Evolutionary conservation across 2,888 invertebrate species (phyloP).

Genomic region (Limnephilus rhombicus): DNA sequence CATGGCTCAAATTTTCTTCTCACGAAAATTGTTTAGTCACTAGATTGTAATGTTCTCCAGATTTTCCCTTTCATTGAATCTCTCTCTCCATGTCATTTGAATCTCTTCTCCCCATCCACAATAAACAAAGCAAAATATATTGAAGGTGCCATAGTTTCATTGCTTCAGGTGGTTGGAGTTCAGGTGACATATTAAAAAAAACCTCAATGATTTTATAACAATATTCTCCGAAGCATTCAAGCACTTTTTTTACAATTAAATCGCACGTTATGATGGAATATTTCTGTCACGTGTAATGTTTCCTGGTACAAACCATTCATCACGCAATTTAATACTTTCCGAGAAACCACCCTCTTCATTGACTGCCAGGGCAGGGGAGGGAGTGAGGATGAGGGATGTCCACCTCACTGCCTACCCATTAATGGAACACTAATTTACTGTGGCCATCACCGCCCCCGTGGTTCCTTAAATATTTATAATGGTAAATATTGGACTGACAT

Average conservation of each 20-base stretch:
- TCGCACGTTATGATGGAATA: not conserved
- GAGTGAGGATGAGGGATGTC: not conserved
- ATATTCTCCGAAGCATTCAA: too few relatives aligned
- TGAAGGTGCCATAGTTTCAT: not conserved
- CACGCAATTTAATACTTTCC: not conserved
- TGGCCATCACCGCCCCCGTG: not conserved
- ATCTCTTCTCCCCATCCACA: not conserved
- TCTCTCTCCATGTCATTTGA: not conserved
- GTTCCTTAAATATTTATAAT: not conserved
- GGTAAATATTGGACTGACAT: conserved; percentile 3
- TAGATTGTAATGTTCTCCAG: not conserved
- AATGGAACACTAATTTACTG: not conserved
- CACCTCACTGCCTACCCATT: not conserved
- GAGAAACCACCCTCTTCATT: not conserved
- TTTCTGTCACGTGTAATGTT: not conserved
- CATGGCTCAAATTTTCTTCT: too few relatives aligned
- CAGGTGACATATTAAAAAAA: not conserved
- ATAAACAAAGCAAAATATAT: not conserved
- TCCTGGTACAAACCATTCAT: not conserved
- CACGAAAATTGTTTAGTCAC: too few relatives aligned
- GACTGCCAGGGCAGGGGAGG: not conserved
- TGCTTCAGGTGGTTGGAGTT: not conserved
- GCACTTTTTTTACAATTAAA: too few relatives aligned
- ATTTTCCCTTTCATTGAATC: not conserved
- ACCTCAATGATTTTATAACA: not conserved